Evolutionary conservation across 2,797 vertebrate species (phyloP).

Genomic region (Phoxinus dragarum): DNA sequence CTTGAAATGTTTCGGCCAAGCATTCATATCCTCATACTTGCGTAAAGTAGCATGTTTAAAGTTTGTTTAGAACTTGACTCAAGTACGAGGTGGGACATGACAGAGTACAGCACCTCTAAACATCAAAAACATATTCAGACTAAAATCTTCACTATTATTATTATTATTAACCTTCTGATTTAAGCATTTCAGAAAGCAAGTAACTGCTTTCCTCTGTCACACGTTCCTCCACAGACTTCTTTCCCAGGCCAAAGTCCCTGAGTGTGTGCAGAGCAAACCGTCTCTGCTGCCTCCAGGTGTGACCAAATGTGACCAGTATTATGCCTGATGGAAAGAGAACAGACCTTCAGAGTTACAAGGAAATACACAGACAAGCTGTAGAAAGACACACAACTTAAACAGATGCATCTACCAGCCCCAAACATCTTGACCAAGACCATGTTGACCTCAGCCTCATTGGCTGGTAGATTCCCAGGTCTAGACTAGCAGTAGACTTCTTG

Average conservation of each 20-base stretch:
- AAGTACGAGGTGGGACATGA: background rate
- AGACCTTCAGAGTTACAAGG: background rate
- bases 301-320: slow-evolving; percentile 59
- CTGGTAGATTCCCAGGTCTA: background rate
- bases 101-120: background rate
- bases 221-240: slow-evolving; percentile 69
- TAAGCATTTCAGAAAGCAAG: slow-evolving; percentile 65
- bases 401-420: background rate
- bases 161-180: slow-evolving; percentile 65
- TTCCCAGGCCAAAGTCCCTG: slow-evolving; percentile 70
- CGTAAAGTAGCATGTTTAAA: background rate
- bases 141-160: slow-evolving; percentile 35
- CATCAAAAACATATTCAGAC: background rate
- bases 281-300: slow-evolving; percentile 77
- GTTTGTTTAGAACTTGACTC: background rate
- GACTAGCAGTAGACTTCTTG: background rate
- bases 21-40: background rate
- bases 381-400: background rate
- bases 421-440: background rate
- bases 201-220: slow-evolving; percentile 69
- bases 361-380: background rate
- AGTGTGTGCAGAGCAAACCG: slow-evolving; percentile 71
- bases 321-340: slow-evolving; percentile 67
- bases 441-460: background rate
- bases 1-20: background rate